These are phyloP conservation scores for Panulirus ornatus DNA, from an alignment of 1,140 invertebrate genomes.

Conservation along the genomic window DNA sequence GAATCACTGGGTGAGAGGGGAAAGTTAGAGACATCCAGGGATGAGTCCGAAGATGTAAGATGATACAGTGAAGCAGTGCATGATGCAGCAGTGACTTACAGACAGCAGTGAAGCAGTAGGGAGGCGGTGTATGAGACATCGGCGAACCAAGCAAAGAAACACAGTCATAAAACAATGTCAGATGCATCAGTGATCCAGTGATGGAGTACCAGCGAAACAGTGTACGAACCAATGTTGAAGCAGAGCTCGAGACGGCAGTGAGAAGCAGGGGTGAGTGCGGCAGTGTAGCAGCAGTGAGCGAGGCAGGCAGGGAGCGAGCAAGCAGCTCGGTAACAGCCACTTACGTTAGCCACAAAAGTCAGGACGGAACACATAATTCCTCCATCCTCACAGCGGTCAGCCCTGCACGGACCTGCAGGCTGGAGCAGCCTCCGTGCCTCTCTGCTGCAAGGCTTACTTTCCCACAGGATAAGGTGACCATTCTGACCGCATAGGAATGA, in stretches of 20 bases:
- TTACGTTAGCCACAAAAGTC: slow-evolving; percentile 11
- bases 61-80: too few relatives aligned
- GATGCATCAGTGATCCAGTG: too few relatives aligned
- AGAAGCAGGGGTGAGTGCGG: neutral
- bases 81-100: too few relatives aligned
- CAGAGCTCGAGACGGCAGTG: neutral
- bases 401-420: neutral
- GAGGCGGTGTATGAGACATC: too few relatives aligned
- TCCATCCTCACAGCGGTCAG: neutral
- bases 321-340: slow-evolving; percentile 10
- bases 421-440: neutral
- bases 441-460: neutral
- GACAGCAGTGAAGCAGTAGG: too few relatives aligned
- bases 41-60: too few relatives aligned
- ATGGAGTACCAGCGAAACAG: too few relatives aligned
- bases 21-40: too few relatives aligned
- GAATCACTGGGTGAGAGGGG: too few relatives aligned
- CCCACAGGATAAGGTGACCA: neutral
- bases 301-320: neutral
- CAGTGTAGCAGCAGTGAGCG: neutral
- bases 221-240: too few relatives aligned
- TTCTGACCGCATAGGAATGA: neutral
- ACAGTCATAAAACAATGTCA: too few relatives aligned
- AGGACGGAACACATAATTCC: neutral
- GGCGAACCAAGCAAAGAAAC: too few relatives aligned